These are phyloP conservation scores for Hydraecia micacea DNA, from an alignment of 2,888 invertebrate genomes.

Conservation along the genomic window DNA sequence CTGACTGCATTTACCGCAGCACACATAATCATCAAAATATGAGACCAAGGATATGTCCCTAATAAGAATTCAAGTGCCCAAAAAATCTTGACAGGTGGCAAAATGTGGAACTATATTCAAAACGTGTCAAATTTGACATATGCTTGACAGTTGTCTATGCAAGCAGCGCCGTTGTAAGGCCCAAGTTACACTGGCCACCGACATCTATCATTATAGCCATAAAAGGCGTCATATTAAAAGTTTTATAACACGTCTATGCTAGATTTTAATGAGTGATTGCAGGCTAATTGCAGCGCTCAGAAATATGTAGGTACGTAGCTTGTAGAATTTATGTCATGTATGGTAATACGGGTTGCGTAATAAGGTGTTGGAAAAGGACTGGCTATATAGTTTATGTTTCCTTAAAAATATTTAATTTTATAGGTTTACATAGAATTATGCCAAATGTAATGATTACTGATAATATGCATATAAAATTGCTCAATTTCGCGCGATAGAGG, in stretches of 20 bases:
- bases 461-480: not conserved
- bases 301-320: conserved; percentile 27
- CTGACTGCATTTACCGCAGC: too few species aligned
- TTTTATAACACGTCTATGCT: conserved; percentile 48
- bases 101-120: conserved; percentile 9
- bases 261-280: conserved; percentile 54
- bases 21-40: not conserved
- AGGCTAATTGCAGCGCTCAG: conserved; percentile 30
- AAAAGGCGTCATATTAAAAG: conserved; percentile 50
- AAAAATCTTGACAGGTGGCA: not conserved
- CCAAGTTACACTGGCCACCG: conserved; percentile 5
- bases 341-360: conserved; percentile 31
- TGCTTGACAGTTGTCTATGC: conserved; percentile 18
- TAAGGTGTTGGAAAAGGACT: conserved; percentile 7
- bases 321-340: conserved; percentile 25
- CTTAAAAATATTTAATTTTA: not conserved
- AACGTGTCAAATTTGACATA: not conserved
- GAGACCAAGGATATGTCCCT: not conserved
- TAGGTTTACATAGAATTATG: not conserved
- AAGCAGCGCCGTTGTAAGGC: conserved; percentile 16
- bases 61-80: not conserved
- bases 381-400: conserved; percentile 28
- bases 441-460: not conserved
- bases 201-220: conserved; percentile 32
- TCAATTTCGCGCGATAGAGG: not conserved